Evolutionary conservation across 2,888 invertebrate genomes (phyloP), one percentile per base, ranked within the genome.

Genomic region (Mythimna impura): DNA sequence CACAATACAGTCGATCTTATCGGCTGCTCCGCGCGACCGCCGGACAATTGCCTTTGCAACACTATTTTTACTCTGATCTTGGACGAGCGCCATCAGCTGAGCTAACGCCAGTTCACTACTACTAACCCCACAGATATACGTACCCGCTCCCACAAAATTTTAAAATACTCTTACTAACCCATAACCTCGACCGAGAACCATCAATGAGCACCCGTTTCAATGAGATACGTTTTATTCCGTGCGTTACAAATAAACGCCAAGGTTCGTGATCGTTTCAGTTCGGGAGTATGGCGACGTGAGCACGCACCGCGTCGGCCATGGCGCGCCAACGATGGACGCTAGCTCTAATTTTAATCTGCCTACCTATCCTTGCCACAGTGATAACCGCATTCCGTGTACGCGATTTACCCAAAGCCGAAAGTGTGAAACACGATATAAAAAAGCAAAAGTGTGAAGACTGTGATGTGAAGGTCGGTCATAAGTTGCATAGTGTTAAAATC

Each of bases 51-150:
- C 93, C 92, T 94, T 92, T 92, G 91, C 92, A 90, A 90, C 89
- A 93, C 95, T 96, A 96, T 96, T 96, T 96, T 95, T 96, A 95
- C 89, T 86, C 88, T 86, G 90, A 90, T 92, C 91, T 95, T 96
- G 96, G 96, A 94, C 87, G 88, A 76, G 80, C 93, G 96, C 96
- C 96, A 96, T 92, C 90, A 90, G 89, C 86, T 96, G 97, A 89
- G 97, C 97, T 78, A 93, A 94, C 96, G 93, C 95, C 97, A 91
- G 97, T 97, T 91, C 90, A 97, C 86, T 97, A 81, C 57, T 84
- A 97, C 91, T 97, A 97, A 94, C 96, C 97, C 88, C 96, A 90
- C 97, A 88, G 89, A 90, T 91, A 93, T 91, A 91, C 93, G 91
- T 90, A 91, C 92, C 92, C 91, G 92, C 92, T 92, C 90, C 90